Conservation (phyloP, 2,113 vertebrate genomes). For the Urocitellus parryii region DNA sequence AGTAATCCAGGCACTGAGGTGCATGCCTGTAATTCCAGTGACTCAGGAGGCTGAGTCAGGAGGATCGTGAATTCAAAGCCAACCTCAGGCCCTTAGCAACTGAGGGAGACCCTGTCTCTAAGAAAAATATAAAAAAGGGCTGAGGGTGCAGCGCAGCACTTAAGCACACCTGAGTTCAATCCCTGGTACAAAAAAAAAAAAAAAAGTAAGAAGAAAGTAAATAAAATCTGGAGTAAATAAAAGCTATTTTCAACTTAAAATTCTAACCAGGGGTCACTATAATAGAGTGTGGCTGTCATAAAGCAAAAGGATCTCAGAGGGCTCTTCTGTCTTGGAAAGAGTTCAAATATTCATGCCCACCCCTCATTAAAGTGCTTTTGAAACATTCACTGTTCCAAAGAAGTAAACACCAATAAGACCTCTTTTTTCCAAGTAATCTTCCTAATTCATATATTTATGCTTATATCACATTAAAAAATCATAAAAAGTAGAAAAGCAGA, state of each 20-base stretch:
- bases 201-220: not conserved
- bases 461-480: not conserved
- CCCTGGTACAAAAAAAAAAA: not conserved
- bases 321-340: not conserved
- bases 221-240: not conserved
- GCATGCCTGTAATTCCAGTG: too few relatives aligned
- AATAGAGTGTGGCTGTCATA: not conserved
- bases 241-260: not conserved
- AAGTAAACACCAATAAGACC: not conserved
- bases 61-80: too few relatives aligned
- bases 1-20: too few relatives aligned
- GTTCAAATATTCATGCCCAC: not conserved
- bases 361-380: not conserved
- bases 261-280: not conserved
- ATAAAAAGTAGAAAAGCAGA: not conserved
- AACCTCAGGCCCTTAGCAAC: too few relatives aligned
- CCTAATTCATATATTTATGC: too few relatives aligned
- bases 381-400: not conserved
- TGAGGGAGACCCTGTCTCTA: too few relatives aligned
- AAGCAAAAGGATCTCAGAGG: not conserved
- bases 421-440: too few relatives aligned
- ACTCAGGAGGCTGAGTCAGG: too few relatives aligned
- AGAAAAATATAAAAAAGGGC: too few relatives aligned
- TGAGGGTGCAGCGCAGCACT: too few relatives aligned
- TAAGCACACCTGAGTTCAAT: too few relatives aligned